Evolutionary conservation across 2,797 vertebrate species (phyloP), one percentile per base, ranked within the genome.

Genomic region (Ctenopoma kingsleyae): DNA sequence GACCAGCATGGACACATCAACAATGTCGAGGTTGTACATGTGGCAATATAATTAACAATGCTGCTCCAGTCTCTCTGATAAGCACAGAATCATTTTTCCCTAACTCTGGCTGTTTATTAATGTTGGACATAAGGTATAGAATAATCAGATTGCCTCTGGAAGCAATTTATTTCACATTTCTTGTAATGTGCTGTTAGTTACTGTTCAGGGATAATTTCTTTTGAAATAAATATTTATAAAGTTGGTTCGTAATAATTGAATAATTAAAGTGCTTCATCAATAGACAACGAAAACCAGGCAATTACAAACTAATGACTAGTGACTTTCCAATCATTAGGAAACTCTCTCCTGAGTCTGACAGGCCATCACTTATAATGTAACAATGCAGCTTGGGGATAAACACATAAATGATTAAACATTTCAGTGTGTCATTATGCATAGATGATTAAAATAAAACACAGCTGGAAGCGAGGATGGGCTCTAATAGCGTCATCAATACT

Each of bases 191-290:
- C 5, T 59, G 7, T 50, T 30, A 38, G 36, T 46, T 51, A 40
- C 22, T 12, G 51, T 67, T 62, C 53, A 54, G 32, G 47, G 48
- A 49, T 49, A 6, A 63, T 32, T 20, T 36, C 3, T 48, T 43
- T 62, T 75, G 30, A 65, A 40, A 48, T 25, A 10, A 13, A 53
- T 56, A 48, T 55, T 65, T 48, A 11, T 68, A 59, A 69, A 36
- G 44, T 40, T 25, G 9, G 17, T 51, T 67, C 35, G 44, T 49
- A 56, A 32, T 47, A 47, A 56, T 74, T 61, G 59, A 25, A 32
- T 32, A 40, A 38, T 41, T 23, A 44, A 73, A 73, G 47, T 16
- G 65, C 10, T 73, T 62, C 32, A 77, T 70, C 57, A 66, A 73
- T 50, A 70, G 54, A 68, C 17, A 27, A 40, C 15, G 8, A 60